Base-by-base conservation (phyloP, 2,797 vertebrate genomes). In the Rhodeus uyekii region DNA sequence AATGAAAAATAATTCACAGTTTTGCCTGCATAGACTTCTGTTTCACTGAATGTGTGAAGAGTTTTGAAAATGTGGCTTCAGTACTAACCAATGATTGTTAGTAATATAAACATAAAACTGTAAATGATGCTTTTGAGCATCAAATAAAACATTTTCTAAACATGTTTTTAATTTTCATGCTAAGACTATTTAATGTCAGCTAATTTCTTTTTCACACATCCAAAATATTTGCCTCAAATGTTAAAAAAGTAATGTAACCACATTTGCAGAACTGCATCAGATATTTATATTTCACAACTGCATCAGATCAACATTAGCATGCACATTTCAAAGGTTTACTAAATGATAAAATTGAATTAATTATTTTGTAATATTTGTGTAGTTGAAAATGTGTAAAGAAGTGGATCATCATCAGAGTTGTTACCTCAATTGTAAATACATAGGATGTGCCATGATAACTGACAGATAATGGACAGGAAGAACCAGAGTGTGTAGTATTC, bases 401-500 rank as follows among this genome's bases (percentile, higher is more conserved):
- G 22, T 29, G n/a, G 3, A 29, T 2, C n/a, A 58, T 78, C 10
- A 46, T 60, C 29, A 71, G 9, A 16, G 50, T 14, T 29, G 48
- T 7, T 78, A 27, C 29, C 68, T 27, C 39, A 72, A 63, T 18
- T 32, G 10, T n/a, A 55, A 63, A 60, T 18, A 48, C 22, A 19
- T 16, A 46, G 2, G 13, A 36, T 60, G 53, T 72, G 71, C 24
- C 24, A 58, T 80, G 67, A 76, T 58, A 69, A 36, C 64, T 60
- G 68, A 79, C 78, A 87, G 79, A 60, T 69, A 79, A 85, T 73
- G n/a, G 71, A 60, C 83, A 50, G 12, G 60, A 64, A 84, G 61
- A 82, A 69, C 63, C 77, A 65, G 10, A 76, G 61, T 32, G 16
- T 55, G 84, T 87, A 71, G 72, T 82, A 85, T 85, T 84, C 78